These are phyloP conservation scores for Hemaris fuciformis DNA, from an alignment of 2,888 invertebrate species.

Conservation along the genomic window DNA sequence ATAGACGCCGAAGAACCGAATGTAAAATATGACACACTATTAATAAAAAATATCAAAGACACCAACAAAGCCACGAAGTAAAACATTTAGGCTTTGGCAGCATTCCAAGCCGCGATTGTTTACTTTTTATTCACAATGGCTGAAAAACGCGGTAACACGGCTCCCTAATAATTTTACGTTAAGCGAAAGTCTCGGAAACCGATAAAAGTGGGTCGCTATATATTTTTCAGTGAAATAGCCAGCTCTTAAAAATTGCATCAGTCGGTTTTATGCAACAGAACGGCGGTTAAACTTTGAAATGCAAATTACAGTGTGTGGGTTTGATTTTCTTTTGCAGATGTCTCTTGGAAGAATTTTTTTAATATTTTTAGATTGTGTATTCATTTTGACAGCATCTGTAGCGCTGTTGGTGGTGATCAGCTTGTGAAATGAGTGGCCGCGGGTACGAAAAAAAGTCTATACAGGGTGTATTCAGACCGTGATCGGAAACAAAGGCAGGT, in stretches of 20 bases:
- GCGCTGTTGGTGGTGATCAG: no score
- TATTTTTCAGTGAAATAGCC: slow-evolving; percentile 21
- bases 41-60: no score
- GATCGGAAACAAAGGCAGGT: no score
- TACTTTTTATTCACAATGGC: slow-evolving; percentile 37
- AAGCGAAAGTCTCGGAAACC: slow-evolving; percentile 29
- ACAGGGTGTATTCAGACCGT: no score
- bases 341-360: no score
- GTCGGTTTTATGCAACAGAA: slow-evolving; percentile 23
- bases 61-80: slow-evolving; percentile 9
- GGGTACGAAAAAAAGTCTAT: no score
- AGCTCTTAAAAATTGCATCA: slow-evolving; percentile 38
- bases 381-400: no score
- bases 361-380: no score
- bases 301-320: neutral
- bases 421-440: no score
- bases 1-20: no score
- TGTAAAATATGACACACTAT: no score
- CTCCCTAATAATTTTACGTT: slow-evolving; percentile 23
- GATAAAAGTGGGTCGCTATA: neutral
- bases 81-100: slow-evolving; percentile 33
- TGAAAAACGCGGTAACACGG: slow-evolving; percentile 19
- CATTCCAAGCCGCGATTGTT: slow-evolving; percentile 36
- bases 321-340: neutral
- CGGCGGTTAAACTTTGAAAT: slow-evolving; percentile 6